A percentile compares a stretch with the other conserved stretches of the same genome.
These are phyloP conservation scores for Peucedramus taeniatus DNA, from an alignment of 2,113 vertebrate species.

Conservation along the genomic window DNA sequence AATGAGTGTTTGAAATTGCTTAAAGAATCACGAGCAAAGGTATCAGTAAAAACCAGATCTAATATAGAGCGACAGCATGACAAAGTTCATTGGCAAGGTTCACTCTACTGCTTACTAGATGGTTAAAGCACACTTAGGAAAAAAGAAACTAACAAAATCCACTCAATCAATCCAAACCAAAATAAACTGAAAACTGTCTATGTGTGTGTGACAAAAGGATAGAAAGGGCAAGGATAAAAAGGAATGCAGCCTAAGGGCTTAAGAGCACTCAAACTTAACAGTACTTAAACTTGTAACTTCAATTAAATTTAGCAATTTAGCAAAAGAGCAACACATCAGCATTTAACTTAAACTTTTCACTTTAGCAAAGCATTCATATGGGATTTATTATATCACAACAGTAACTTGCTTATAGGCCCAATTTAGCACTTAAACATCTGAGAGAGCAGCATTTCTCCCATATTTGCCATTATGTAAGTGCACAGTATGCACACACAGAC, in stretches of 20 bases:
- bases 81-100: background rate
- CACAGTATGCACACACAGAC: background rate
- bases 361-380: background rate
- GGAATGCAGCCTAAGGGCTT: accelerated
- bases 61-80: background rate
- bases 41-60: background rate
- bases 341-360: background rate
- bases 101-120: background rate
- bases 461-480: background rate
- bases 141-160: background rate
- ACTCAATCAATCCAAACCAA: background rate
- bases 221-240: background rate
- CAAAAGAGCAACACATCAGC: background rate
- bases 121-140: background rate
- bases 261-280: background rate
- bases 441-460: background rate
- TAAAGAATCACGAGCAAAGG: background rate
- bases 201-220: background rate
- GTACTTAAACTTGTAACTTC: background rate
- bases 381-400: background rate
- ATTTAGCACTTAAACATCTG: background rate
- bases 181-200: background rate
- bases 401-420: background rate
- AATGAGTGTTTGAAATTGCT: background rate
- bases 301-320: background rate